phyloP scores from a whole-genome alignment of 2,888 invertebrate species.

The Lordiphosa fenestrarum region DNA sequence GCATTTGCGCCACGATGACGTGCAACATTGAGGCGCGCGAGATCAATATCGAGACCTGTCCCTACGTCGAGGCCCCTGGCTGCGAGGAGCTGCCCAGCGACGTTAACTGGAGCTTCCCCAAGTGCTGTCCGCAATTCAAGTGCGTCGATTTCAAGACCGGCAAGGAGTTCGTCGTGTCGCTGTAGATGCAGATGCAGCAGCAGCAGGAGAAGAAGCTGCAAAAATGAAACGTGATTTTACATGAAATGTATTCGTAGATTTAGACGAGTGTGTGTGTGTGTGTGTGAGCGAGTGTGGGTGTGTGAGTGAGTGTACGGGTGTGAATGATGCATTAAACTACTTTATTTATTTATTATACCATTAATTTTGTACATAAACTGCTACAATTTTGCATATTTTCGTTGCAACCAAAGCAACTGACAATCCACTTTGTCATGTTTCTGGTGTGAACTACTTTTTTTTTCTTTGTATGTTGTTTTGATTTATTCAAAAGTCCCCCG shows the following conservation, averaged over 20 bases:
- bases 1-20: constrained; percentile 79
- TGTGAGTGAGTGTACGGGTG: constrained; percentile 24
- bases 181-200: constrained; percentile 63
- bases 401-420: constrained; percentile 14
- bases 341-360: constrained; percentile 65
- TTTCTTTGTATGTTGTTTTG: constrained; percentile 52
- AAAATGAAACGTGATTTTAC: constrained; percentile 57
- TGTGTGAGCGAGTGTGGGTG: constrained; percentile 15
- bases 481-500: constrained; percentile 71
- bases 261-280: constrained; percentile 13
- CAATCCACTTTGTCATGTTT: constrained; percentile 34
- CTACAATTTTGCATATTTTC: constrained; percentile 37
- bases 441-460: constrained; percentile 43
- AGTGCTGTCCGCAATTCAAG: constrained; percentile 79
- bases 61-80: constrained; percentile 78
- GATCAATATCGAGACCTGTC: constrained; percentile 79
- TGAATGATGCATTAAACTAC: constrained; percentile 51
- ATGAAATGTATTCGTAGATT: constrained; percentile 66
- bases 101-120: constrained; percentile 78
- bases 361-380: constrained; percentile 55
- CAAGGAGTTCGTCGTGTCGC: constrained; percentile 76
- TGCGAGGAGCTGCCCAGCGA: constrained; percentile 78
- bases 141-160: constrained; percentile 79
- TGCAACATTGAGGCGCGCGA: constrained; percentile 75
- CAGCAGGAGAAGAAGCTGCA: constrained; percentile 13